Base-by-base conservation (phyloP, 1,140 invertebrate genomes). In the Manduca sexta region DNA sequence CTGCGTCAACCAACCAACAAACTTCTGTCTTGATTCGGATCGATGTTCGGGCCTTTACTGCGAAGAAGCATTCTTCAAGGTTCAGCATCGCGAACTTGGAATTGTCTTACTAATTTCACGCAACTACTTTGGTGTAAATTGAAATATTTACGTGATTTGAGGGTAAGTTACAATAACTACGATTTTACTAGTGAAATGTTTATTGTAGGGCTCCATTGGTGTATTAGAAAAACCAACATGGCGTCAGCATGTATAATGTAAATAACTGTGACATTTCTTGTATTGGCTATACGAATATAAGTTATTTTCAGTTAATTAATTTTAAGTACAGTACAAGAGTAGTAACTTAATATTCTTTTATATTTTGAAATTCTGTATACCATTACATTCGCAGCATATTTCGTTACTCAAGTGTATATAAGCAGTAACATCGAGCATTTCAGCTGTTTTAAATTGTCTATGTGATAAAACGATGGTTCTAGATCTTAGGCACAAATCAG, bases 41-140 rank as follows among this genome's bases (percentile, higher is more conserved):
- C 88, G 86, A 89, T 89, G 88, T 89, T 89, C 78, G 87, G 87
- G 79, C 85, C 88, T 84, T 87, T 88, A 79, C 79, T 88, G 73
- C 83, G 86, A 78, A 86, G 81, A 76, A 87, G 86, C 73, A 78
- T 88, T 80, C 71, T 89, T 81, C 88, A 89, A 82, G 88, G 86
- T 76, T 89, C 88, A 65, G 88, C 88, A 71, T 81, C 86, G 52
- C 81, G 87, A 75, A 89, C 88, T 87, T 90, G 89, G 89, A 89
- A 89, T 84, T 88, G 83, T 69, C 65, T 90, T 67, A 79, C 82
- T 60, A 82, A 86, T 84, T 84, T 90, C 63, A 87, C 83, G 52
- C 83, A 87, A 74, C 76, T 84, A 58, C 64, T 89, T 71, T 88
- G 88, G 88, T 86, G 79, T 76, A 89, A 88, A 86, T 81, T 89